These are phyloP conservation scores for Tethya wilhelma DNA, from an alignment of 37 sponge, comb jelly and placozoan species.

Conservation along the genomic window DNA sequence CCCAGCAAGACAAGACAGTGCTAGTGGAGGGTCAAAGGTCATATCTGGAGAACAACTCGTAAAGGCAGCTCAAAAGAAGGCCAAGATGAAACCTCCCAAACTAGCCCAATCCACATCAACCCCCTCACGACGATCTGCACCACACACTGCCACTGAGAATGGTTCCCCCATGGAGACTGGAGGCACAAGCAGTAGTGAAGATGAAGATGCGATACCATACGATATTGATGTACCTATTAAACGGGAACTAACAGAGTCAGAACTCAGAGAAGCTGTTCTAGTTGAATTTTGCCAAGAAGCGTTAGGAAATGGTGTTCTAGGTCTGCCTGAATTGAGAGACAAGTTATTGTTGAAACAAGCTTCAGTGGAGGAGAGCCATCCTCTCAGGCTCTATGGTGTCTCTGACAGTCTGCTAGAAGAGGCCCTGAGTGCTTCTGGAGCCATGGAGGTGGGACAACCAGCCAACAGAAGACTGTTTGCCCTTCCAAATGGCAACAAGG, in stretches of 20 bases:
- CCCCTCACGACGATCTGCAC: background rate
- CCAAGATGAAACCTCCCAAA: background rate
- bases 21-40: background rate
- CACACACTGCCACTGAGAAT: too few relatives aligned
- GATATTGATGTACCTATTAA: background rate
- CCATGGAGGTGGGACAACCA: conserved; percentile 36
- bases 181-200: background rate
- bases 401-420: conserved; percentile 15
- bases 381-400: conserved; percentile 8
- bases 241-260: background rate
- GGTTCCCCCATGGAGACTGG: background rate
- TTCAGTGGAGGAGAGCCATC: background rate
- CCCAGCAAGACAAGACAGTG: background rate
- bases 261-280: conserved; percentile 3
- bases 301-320: conserved; percentile 42
- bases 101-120: background rate
- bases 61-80: background rate
- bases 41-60: background rate
- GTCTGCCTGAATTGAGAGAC: conserved; percentile 46
- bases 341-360: conserved; percentile 35
- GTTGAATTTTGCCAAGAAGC: conserved; percentile 31
- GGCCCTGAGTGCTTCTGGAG: conserved; percentile 5
- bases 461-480: conserved; percentile 26
- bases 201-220: background rate
- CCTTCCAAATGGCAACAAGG: conserved; percentile 8